Evolutionary conservation across 2,797 vertebrate genomes (phyloP).

Genomic region (Sebastes variabilis): DNA sequence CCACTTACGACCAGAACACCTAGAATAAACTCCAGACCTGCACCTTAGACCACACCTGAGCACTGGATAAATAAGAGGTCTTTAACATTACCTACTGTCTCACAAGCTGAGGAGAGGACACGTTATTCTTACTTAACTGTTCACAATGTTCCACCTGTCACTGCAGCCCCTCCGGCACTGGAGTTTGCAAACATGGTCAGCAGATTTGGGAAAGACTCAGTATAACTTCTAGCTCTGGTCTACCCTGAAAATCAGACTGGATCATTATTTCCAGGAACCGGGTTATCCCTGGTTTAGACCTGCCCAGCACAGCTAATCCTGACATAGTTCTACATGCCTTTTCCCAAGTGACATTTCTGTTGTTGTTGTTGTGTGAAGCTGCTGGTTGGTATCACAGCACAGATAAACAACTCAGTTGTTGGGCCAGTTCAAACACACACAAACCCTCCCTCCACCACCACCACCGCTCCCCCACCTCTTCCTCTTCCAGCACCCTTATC

Average conservation of each 20-base stretch:
- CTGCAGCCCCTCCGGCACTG: neutral
- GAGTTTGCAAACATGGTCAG: neutral
- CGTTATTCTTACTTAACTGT: neutral
- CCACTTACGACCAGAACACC: neutral
- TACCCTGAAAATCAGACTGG: neutral
- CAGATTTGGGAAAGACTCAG: neutral
- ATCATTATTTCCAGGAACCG: neutral
- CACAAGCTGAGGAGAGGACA: neutral
- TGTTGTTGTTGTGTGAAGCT: constrained; percentile 13
- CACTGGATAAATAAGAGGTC: neutral
- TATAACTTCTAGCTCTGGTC: neutral
- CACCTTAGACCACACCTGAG: neutral
- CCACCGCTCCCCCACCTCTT: neutral
- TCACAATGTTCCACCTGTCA: neutral
- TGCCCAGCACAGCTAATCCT: neutral
- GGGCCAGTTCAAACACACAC: constrained; percentile 28
- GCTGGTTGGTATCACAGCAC: constrained; percentile 25
- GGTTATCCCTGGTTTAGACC: neutral
- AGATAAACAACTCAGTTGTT: constrained; percentile 24
- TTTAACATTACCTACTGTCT: neutral
- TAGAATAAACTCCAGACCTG: neutral
- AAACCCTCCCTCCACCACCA: neutral
- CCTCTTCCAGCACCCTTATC: constrained; percentile 14
- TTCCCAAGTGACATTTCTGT: constrained; percentile 1
- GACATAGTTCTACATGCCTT: neutral